phyloP scores from a whole-genome alignment of 2,113 vertebrate genomes.

The Mirounga angustirostris region DNA sequence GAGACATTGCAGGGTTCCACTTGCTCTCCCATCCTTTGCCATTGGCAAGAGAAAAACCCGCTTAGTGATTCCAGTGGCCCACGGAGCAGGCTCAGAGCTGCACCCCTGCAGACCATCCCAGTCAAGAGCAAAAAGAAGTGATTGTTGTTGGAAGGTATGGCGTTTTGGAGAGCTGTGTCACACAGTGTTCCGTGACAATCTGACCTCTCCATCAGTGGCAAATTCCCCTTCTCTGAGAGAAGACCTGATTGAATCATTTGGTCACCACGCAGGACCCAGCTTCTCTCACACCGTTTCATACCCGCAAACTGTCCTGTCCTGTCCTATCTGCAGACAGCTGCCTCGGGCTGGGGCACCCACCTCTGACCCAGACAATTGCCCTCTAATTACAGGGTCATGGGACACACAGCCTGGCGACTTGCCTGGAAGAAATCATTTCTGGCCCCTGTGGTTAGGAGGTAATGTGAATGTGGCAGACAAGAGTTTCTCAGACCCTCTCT shows the following conservation, averaged over 20 bases:
- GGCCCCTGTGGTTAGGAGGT: neutral
- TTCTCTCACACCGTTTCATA: neutral
- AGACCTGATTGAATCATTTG: neutral
- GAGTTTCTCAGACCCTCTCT: constrained; percentile 6
- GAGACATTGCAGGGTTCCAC: neutral
- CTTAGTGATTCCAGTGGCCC: neutral
- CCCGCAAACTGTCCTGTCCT: too few species aligned
- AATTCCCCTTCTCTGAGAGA: neutral
- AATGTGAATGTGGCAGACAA: neutral
- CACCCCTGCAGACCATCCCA: neutral
- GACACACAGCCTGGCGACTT: neutral
- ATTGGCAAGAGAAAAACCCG: neutral
- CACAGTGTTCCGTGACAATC: neutral
- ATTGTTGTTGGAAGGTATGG: neutral
- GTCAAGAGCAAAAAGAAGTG: neutral
- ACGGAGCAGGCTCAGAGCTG: neutral
- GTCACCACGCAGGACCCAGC: neutral
- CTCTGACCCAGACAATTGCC: neutral
- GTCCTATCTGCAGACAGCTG: neutral
- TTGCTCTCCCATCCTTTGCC: neutral
- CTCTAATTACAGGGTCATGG: neutral
- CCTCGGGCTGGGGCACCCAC: neutral
- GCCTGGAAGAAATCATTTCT: neutral
- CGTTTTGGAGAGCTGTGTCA: neutral
- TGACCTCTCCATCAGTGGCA: neutral